These are phyloP conservation scores for Peromyscus attwateri DNA, from an alignment of 2,797 vertebrate species.

Conservation along the genomic window DNA sequence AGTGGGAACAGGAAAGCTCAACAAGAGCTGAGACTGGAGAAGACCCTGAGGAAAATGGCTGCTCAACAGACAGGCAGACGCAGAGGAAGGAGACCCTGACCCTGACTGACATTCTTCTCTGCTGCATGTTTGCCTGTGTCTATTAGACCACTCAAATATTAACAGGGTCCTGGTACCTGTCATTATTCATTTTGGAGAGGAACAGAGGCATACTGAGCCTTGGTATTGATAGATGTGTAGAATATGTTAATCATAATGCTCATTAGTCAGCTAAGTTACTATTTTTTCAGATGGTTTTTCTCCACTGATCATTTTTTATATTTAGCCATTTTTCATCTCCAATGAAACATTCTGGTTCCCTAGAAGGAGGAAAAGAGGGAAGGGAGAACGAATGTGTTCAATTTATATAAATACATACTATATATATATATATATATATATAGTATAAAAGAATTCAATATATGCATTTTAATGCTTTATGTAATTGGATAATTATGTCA, in stretches of 20 bases:
- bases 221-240: constrained; percentile 83
- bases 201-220: constrained; percentile 81
- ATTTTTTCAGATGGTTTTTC: constrained; percentile 76
- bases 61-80: neutral
- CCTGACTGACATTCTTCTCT: constrained; percentile 77
- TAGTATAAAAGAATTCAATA: neutral
- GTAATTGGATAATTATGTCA: constrained; percentile 38
- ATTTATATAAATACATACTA: neutral
- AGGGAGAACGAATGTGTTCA: neutral
- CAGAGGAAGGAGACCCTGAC: neutral
- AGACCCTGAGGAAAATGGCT: neutral
- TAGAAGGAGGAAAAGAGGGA: neutral
- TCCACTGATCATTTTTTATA: constrained; percentile 71
- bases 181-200: constrained; percentile 84
- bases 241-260: constrained; percentile 82
- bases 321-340: constrained; percentile 77
- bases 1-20: neutral
- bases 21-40: neutral
- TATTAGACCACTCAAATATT: constrained; percentile 84
- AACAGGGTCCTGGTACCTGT: constrained; percentile 81
- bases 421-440: too few relatives aligned
- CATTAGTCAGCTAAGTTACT: constrained; percentile 82
- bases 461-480: constrained; percentile 58
- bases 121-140: constrained; percentile 69
- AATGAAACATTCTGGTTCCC: constrained; percentile 52